phyloP scores from a whole-genome alignment of 2,113 vertebrate genomes.

The Mustelus asterias region DNA sequence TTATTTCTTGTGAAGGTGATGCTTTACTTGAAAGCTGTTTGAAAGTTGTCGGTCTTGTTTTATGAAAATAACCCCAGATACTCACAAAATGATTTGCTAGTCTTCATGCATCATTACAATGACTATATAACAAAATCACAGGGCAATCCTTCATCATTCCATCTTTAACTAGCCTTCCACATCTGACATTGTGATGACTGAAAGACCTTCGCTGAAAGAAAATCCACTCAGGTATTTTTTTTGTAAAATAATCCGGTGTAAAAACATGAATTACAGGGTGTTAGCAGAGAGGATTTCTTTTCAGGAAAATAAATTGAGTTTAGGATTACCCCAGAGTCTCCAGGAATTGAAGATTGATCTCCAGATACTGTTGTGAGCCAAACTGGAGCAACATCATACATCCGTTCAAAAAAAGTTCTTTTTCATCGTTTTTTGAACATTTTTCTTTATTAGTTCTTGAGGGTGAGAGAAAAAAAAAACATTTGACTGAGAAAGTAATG shows the following conservation, averaged over 20 bases:
- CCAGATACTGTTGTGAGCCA: neutral
- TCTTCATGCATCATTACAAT: conserved; percentile 13
- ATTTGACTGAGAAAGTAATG: neutral
- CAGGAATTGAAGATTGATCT: neutral
- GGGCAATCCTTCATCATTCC: neutral
- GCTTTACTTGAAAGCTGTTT: neutral
- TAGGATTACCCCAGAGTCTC: neutral
- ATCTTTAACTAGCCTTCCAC: neutral
- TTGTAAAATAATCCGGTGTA: neutral
- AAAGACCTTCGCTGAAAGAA: neutral
- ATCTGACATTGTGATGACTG: neutral
- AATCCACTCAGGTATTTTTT: neutral
- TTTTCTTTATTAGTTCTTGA: neutral
- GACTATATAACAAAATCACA: neutral
- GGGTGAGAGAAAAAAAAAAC: neutral
- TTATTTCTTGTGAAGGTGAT: neutral
- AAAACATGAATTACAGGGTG: neutral
- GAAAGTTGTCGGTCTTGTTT: conserved; percentile 22
- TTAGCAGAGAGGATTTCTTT: neutral
- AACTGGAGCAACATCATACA: neutral
- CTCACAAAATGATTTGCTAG: neutral
- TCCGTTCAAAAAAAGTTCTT: no score
- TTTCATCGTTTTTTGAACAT: neutral
- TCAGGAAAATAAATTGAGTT: neutral
- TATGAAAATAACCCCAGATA: neutral